Evolutionary conservation across 2,888 invertebrate genomes (phyloP).

Genomic region (Ophion costatus): DNA sequence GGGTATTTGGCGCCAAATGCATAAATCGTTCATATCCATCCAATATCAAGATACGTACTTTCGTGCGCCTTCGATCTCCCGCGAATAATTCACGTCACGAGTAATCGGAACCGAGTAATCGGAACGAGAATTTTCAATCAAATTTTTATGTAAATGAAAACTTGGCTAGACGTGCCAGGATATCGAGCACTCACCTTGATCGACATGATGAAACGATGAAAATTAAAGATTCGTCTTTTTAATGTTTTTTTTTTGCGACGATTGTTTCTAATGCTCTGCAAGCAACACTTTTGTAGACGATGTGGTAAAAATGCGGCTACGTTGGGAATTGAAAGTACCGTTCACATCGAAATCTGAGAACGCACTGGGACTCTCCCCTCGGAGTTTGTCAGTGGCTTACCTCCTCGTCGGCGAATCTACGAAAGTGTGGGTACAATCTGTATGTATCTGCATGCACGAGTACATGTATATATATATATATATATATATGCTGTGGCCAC

Average conservation of each 20-base stretch:
- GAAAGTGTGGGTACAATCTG: slow-evolving; percentile 72
- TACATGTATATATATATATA: slow-evolving; percentile 53
- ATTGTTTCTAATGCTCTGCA: background rate
- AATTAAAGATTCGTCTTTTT: background rate
- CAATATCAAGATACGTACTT: slow-evolving; percentile 6
- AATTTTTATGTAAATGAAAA: background rate
- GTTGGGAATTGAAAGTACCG: slow-evolving; percentile 61
- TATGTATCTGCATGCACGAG: too few species aligned
- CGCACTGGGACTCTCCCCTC: slow-evolving; percentile 75
- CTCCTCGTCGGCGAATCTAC: slow-evolving; percentile 73
- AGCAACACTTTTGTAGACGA: slow-evolving; percentile 6
- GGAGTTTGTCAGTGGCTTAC: slow-evolving; percentile 63
- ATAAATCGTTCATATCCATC: slow-evolving; percentile 31
- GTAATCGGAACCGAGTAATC: slow-evolving; percentile 6
- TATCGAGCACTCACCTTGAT: slow-evolving; percentile 51
- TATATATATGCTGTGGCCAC: slow-evolving; percentile 41
- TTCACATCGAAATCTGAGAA: slow-evolving; percentile 76
- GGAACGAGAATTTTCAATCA: slow-evolving; percentile 11
- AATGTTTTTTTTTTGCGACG: background rate
- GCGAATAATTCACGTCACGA: background rate
- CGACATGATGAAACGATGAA: slow-evolving; percentile 49
- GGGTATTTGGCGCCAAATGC: slow-evolving; percentile 34
- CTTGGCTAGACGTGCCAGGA: background rate
- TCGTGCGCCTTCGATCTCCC: too few species aligned
- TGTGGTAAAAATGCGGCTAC: slow-evolving; percentile 1